A percentile compares a stretch with the other conserved stretches of the same genome.
These are phyloP conservation scores for Odontophorus gujanensis DNA, from an alignment of 2,113 vertebrate species.

Conservation along the genomic window DNA sequence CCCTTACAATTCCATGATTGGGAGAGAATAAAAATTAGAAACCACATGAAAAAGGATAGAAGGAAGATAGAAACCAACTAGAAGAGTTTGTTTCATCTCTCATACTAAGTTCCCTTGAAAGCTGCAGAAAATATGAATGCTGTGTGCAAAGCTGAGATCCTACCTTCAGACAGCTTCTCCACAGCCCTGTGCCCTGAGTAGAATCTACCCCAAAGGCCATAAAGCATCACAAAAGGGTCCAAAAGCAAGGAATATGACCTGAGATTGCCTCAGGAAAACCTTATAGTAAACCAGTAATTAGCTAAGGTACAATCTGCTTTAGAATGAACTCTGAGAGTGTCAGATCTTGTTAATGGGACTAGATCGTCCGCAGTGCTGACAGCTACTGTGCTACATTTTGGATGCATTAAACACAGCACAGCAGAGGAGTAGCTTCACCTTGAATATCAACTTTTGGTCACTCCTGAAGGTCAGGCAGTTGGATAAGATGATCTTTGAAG, in stretches of 20 bases:
- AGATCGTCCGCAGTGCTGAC: neutral
- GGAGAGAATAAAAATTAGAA: neutral
- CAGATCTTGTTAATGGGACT: rapidly evolving
- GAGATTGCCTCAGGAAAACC: neutral
- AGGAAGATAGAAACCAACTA: neutral
- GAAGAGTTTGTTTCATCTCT: neutral
- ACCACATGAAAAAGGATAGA: neutral
- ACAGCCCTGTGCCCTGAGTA: neutral
- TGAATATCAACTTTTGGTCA: neutral
- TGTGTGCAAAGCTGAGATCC: neutral
- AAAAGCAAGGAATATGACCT: neutral
- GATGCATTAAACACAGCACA: neutral
- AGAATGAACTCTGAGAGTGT: neutral
- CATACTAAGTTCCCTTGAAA: neutral
- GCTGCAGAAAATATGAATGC: neutral
- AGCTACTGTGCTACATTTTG: neutral
- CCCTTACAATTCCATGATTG: neutral
- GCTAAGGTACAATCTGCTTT: neutral
- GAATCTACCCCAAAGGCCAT: neutral
- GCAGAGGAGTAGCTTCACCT: neutral
- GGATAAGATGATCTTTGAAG: neutral
- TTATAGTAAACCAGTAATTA: neutral
- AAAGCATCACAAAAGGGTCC: neutral
- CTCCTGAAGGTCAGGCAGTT: neutral
- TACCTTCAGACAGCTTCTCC: neutral